Evolutionary conservation across 1,140 invertebrate genomes (phyloP).

Genomic region (Brachionus manjavacas): DNA sequence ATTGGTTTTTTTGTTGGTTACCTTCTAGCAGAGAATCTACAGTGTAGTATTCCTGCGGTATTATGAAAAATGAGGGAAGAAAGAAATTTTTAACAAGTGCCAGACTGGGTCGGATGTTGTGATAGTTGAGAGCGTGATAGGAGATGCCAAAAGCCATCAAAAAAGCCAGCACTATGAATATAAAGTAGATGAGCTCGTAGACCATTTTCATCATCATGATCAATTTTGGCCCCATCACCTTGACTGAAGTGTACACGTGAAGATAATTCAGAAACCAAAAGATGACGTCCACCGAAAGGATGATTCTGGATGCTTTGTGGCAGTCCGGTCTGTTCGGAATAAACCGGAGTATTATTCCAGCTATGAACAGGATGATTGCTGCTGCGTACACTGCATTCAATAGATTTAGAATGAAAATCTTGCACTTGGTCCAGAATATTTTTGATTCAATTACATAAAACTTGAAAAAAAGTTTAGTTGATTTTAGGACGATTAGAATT

Average conservation of each 20-base stretch:
- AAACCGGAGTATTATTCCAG: not conserved
- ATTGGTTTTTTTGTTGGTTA: not conserved
- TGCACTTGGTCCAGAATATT: conserved; percentile 9
- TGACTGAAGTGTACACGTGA: conserved; percentile 54
- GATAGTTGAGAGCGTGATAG: not conserved
- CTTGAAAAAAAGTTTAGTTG: not conserved
- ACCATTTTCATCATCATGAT: conserved; percentile 60
- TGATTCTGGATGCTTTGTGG: conserved; percentile 16
- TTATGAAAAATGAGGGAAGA: conserved; percentile 37
- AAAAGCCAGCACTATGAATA: conserved; percentile 24
- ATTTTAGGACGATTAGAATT: too few relatives aligned
- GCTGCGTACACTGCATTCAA: not conserved
- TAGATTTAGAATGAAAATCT: not conserved
- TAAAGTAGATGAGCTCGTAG: conserved; percentile 39
- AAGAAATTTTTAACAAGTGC: not conserved
- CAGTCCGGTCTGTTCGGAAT: not conserved
- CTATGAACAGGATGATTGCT: conserved; percentile 10
- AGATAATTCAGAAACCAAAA: conserved; percentile 50
- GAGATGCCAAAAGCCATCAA: conserved; percentile 23
- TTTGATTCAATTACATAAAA: conserved; percentile 31
- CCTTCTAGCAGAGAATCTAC: not conserved
- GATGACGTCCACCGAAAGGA: not conserved
- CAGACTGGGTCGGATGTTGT: not conserved
- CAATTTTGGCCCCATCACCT: conserved; percentile 58
- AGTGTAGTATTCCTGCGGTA: conserved; percentile 26